Conservation (phyloP, 2,113 vertebrate species). For the Leptocoma aspasia region DNA sequence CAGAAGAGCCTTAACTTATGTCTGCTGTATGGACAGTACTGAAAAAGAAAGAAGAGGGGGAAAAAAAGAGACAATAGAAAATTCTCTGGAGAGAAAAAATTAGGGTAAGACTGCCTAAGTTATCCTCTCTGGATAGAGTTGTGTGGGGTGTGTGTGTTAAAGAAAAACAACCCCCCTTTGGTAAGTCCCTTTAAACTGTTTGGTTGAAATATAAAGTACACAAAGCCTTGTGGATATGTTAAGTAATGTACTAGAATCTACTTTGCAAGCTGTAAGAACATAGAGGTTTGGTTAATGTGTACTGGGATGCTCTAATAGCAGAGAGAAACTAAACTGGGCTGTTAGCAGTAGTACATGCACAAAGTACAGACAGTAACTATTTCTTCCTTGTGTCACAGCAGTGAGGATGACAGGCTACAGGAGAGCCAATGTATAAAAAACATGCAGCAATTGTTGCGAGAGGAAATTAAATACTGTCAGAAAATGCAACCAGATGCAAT, state of each 20-base stretch:
- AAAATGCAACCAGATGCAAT: not conserved
- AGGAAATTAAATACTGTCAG: not conserved
- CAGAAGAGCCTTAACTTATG: not conserved
- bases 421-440: not conserved
- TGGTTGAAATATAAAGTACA: not conserved
- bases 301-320: not conserved
- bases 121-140: not conserved
- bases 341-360: not conserved
- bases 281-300: not conserved
- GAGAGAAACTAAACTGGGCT: not conserved
- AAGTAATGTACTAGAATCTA: not conserved
- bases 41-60: rapidly evolving
- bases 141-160: not conserved
- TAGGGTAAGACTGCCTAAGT: not conserved
- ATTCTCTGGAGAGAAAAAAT: not conserved
- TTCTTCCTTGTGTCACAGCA: not conserved
- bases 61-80: not conserved
- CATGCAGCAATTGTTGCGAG: not conserved
- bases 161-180: not conserved
- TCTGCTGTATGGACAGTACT: not conserved
- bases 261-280: not conserved
- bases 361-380: not conserved
- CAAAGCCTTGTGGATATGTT: not conserved
- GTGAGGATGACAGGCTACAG: not conserved
- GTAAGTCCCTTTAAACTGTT: not conserved